Percentiles rank a stretch among this genome's conserved stretches.
These are phyloP conservation scores for Metacarcinus magister DNA, from an alignment of 2,888 invertebrate genomes.

Conservation along the genomic window DNA sequence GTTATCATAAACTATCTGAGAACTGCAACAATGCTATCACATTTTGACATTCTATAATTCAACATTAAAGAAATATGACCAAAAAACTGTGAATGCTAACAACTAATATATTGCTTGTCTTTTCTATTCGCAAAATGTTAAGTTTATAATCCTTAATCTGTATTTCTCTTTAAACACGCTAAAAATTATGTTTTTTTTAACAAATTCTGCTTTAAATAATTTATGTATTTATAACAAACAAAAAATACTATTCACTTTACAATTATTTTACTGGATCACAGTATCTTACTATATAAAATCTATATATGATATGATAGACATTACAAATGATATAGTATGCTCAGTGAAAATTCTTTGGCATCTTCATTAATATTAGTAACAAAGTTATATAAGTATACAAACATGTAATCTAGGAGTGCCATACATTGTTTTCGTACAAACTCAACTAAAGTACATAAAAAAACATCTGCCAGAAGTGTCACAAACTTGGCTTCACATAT, in stretches of 20 bases:
- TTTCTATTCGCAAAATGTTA: neutral
- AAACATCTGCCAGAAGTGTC: neutral
- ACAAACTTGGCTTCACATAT: neutral
- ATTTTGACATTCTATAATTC: neutral
- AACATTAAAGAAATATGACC: neutral
- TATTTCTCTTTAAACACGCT: neutral
- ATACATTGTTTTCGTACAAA: neutral
- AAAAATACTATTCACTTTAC: neutral
- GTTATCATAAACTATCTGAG: neutral
- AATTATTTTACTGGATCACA: neutral
- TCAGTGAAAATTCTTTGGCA: neutral
- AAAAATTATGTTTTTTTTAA: neutral
- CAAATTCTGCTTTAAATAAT: neutral
- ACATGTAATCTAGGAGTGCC: neutral
- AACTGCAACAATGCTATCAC: neutral
- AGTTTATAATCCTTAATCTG: neutral
- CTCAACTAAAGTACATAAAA: neutral
- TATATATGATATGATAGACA: neutral
- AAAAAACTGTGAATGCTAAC: slow-evolving; percentile 17
- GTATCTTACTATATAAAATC: neutral
- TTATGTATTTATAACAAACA: neutral
- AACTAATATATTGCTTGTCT: neutral
- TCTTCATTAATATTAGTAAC: neutral
- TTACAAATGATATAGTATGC: slow-evolving; percentile 1
- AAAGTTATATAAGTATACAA: slow-evolving; percentile 34